Base-by-base conservation (phyloP, 1,140 invertebrate species). In the Euschistus heros region DNA sequence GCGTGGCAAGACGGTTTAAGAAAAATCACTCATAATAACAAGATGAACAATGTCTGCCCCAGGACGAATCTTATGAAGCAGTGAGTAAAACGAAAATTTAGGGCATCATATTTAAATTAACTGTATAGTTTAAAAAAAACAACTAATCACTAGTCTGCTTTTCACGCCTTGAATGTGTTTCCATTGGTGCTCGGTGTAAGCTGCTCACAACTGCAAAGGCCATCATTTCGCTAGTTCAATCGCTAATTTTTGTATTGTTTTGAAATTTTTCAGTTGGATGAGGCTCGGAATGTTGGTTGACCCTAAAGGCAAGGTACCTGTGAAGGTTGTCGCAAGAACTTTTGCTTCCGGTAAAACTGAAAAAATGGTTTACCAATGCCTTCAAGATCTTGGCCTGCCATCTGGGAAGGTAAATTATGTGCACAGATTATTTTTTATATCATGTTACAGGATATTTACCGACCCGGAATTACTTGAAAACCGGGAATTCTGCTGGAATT, bases 291-390 rank as follows among this genome's bases (percentile, higher is more conserved):
- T 97, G 80, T 80, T 89, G 69, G 88, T 92, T 8, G 96, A 98
- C 78, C 87, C 90, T 27, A 88, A 87, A 75, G 92, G 92, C 50
- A 97, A 97, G 81, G 94, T 99, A 70, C 94, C 96, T 2, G 93
- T 99, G 0, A 93, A 95, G 80, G 92, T 94, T 63, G 88, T 99
- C 42, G 94, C 94, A 27, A 82, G 91, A 75, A 99, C 97, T 68
- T 99, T 99, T 80, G 94, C 96, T 18, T 98, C 96, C 18, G 94
- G 95, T 26, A 93, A 93, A 81, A 97, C 95, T 24, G 97, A 99
- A 77, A 98, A 97, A 77, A 82, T 98, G 74, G 93, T 98, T 24
- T 98, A 98, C 79, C 94, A 98, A 74, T 96, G 92, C 78, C 80
- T 99, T 67, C 87, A 89, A 62, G 96, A 98, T 72, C 80, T 98